Evolutionary conservation across 2,888 invertebrate species (phyloP).

Genomic region (Noctua pronuba): DNA sequence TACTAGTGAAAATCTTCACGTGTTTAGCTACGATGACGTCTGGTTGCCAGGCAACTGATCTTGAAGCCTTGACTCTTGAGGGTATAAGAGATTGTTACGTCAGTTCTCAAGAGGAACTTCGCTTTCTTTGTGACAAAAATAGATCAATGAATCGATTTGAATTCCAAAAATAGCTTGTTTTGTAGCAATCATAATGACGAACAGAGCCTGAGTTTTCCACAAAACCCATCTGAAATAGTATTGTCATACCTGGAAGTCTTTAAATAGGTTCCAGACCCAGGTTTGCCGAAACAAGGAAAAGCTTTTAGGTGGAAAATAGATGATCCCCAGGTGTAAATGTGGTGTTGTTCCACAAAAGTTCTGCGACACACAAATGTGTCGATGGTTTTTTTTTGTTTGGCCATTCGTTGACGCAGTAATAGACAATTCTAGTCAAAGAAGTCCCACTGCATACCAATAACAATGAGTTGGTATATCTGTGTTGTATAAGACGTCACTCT

Average conservation of each 20-base stretch:
- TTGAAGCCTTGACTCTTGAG: slow-evolving; percentile 6
- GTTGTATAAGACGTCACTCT: slow-evolving; percentile 25
- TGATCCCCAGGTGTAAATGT: not conserved
- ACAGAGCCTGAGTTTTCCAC: not conserved
- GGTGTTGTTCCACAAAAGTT: not conserved
- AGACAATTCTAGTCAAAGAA: not conserved
- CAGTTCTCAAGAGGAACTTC: not conserved
- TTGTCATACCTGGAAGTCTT: not conserved
- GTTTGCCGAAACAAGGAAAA: not conserved
- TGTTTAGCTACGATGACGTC: not conserved
- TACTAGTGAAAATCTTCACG: not conserved
- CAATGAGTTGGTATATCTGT: not conserved
- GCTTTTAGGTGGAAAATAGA: not conserved
- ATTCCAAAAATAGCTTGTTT: slow-evolving; percentile 29
- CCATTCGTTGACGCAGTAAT: not conserved
- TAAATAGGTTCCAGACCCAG: not conserved
- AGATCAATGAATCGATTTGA: slow-evolving; percentile 14
- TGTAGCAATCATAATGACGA: slow-evolving; percentile 5
- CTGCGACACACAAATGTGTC: not conserved
- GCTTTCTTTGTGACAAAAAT: slow-evolving; percentile 44
- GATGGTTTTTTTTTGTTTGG: not conserved
- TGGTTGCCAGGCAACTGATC: slow-evolving; percentile 6
- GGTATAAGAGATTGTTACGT: not conserved
- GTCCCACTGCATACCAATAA: slow-evolving; percentile 15
- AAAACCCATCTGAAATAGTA: not conserved